phyloP scores from a whole-genome alignment of 2,113 vertebrate genomes.

The Hipposideros armiger region DNA sequence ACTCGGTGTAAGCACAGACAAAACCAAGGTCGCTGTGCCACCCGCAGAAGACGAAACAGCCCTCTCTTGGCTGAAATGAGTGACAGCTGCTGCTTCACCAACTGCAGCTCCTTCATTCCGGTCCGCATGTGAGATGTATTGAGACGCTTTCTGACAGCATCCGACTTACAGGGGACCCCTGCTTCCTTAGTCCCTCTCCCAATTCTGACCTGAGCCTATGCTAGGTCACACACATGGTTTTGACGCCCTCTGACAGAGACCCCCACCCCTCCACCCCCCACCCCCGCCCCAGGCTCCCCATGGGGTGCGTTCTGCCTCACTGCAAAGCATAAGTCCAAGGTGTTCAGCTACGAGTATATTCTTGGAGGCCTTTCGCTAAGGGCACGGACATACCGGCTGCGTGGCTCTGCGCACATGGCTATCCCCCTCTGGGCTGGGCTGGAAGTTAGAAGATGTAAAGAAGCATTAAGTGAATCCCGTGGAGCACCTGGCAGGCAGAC shows the following conservation, averaged over 20 bases:
- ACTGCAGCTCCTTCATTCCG: fast-evolving
- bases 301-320: fast-evolving
- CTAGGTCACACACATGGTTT: neutral
- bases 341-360: fast-evolving
- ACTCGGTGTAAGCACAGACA: neutral
- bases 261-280: neutral
- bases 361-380: neutral
- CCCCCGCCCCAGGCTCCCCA: fast-evolving
- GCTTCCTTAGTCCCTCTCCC: neutral
- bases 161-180: neutral
- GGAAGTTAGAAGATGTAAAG: neutral
- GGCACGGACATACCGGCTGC: fast-evolving
- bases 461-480: fast-evolving
- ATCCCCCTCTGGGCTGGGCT: neutral
- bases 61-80: neutral
- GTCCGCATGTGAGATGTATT: fast-evolving
- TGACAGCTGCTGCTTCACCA: neutral
- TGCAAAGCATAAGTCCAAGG: fast-evolving
- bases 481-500: too few relatives aligned
- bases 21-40: neutral
- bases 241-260: neutral
- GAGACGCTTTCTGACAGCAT: neutral
- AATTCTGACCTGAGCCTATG: neutral
- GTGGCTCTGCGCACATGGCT: fast-evolving
- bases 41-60: neutral